Base-by-base conservation (phyloP, 1,140 invertebrate genomes). In the Drosophila parvula region DNA sequence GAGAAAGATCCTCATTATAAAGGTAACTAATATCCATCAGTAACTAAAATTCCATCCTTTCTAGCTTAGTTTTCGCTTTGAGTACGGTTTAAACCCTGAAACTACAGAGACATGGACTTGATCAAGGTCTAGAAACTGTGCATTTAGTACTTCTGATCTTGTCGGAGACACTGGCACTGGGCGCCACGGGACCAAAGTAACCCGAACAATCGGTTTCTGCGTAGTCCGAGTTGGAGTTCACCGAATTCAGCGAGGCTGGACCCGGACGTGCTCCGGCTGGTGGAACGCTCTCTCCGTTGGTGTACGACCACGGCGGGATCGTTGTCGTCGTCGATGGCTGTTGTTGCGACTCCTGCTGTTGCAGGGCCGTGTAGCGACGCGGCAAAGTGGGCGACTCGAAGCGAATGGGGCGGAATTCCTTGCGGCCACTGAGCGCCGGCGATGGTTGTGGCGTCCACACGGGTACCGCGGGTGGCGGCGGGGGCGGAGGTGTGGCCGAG, bases 381-480 rank as follows among this genome's bases (percentile, higher is more conserved):
- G 93, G 92, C 84, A 96, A 92, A 79, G 95, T 93, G 68, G 95
- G 94, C 78, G 95, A 94, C 77, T 97, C 96, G 89, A 97, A 97
- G 73, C 94, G 94, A 34, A 97, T 95, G 2, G 96, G 95, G 65
- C 95, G 93, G 92, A 96, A 97, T 81, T 94, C 93, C 93, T 95
- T 94, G 80, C 94, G 91, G 69, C 81, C 94, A 5, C 96, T 96
- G 9, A 89, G 22, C 3, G 95, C 95, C 27, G 91, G 91, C 58
- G 91, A 92, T 7, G 90, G 82, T 34, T 91, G 89, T n/a, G 91
- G 91, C 48, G 91, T 92, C 96, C 96, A 97, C 60, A 97, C 93
- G 5, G 95, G 93, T 36, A 94, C 94, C 5, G 95, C 94, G 41
- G 94, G 93, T 30, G 94, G 93, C 64, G 94, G 93, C 74, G 94